Base-by-base conservation (phyloP, 2,888 invertebrate species). In the Netelia inedita region DNA sequence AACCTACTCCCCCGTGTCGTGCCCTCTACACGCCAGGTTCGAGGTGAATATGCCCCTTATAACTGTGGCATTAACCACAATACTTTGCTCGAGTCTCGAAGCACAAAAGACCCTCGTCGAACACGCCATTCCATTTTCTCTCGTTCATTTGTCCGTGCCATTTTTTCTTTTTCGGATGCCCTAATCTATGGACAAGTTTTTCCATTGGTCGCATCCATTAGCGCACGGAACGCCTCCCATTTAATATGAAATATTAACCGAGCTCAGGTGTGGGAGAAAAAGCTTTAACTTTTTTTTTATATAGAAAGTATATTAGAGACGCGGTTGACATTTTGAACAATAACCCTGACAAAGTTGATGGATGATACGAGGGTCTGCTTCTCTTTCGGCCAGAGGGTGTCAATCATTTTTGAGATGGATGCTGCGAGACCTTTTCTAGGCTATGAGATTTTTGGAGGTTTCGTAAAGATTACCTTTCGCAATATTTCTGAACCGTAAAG, bases 1-100 rank as follows among this genome's bases (percentile, higher is more conserved):
- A 74, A 69, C 63, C 61, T 72, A 66, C 76, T 83, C 61, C 11
- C 11, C 41, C 61, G 53, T 61, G 68, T 63, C 78, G 68, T 61
- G 35, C 59, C 16, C 69, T 59, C 59, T 69, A 76, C 10, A 43
- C 68, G 61, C 72, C 61, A 65, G 66, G 61, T 61, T 71, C 23
- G 63, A 76, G 71, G 68, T 76, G 80, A 61, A 73, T 68, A 73
- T 80, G 68, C 55, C 72, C 50, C 72, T 73, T 75, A 28, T 41
- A 16, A 57, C 83, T 41, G 57, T 57, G 28, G 16, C 46, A 16
- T 41, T 19, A 10, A 55, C 72, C 10, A n/a, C 14, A 65, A 71
- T 71, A 71, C 57, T 35, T 41, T 21, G 28, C 16, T 14, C 6
- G 35, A 6, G 21, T 10, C 55, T 28, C 16, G n/a, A 57, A 63